Conservation (phyloP, 2,113 vertebrate species). For the Symphodus melops region DNA sequence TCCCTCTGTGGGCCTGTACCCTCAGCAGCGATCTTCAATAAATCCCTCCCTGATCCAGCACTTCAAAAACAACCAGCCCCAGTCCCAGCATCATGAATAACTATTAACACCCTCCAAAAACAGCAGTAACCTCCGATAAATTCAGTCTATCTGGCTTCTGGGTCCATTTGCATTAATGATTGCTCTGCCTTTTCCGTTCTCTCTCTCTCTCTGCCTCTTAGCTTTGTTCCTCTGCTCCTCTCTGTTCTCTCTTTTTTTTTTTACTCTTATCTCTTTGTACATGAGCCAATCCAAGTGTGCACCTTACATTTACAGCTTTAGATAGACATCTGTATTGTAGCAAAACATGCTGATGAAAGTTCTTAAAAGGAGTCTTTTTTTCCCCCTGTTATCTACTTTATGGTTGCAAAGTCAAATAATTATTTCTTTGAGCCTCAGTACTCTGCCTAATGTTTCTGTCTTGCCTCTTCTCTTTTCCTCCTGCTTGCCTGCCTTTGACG, state of each 20-base stretch:
- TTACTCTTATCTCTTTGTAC: constrained; percentile 7
- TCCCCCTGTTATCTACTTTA: constrained; percentile 1
- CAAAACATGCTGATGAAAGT: constrained; percentile 23
- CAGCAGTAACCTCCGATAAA: constrained; percentile 68
- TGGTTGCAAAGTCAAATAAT: constrained; percentile 25
- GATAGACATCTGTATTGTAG: constrained; percentile 25
- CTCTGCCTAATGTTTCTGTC: constrained; percentile 45
- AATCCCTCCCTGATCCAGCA: constrained; percentile 60
- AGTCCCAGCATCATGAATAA: constrained; percentile 75
- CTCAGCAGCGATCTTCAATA: constrained; percentile 71
- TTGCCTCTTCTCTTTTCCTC: constrained; percentile 38
- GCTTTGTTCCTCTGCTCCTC: constrained; percentile 21
- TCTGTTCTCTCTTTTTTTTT: constrained; percentile 19
- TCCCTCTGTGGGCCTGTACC: constrained; percentile 56
- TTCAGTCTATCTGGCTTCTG: constrained; percentile 56
- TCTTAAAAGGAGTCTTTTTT: constrained; percentile 14
- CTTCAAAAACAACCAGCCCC: constrained; percentile 66
- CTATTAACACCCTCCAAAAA: constrained; percentile 71
- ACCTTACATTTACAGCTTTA: constrained; percentile 19
- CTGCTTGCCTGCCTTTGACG: constrained; percentile 17
- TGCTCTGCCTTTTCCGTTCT: constrained; percentile 49
- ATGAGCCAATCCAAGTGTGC: constrained; percentile 14
- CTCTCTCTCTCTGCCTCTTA: constrained; percentile 35
- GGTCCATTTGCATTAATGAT: constrained; percentile 79
- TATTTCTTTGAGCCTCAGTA: constrained; percentile 22